A percentile compares a stretch with the other conserved stretches of the same genome.
Conservation (phyloP, 1,140 invertebrate species). For the Tetranychus urticae region DNA sequence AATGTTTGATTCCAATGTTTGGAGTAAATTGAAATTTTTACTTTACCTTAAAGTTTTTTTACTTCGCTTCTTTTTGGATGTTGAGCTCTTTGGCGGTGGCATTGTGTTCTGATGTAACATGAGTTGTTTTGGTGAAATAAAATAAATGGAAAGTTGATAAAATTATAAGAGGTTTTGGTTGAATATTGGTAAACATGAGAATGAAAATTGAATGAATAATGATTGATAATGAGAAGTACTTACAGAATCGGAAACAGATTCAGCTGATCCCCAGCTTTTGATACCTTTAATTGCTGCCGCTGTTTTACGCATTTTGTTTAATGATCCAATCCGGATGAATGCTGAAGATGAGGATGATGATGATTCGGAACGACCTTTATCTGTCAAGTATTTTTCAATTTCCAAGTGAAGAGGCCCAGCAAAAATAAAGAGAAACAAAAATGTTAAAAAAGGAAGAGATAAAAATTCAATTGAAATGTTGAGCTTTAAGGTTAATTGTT, state of each 20-base stretch:
- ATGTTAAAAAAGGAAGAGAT: neutral
- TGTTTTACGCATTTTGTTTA: neutral
- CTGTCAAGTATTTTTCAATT: neutral
- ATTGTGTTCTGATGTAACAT: neutral
- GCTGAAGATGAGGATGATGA: neutral
- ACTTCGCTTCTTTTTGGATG: neutral
- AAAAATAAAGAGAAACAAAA: neutral
- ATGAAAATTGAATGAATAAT: neutral
- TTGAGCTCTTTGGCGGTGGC: neutral
- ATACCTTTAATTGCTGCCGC: neutral
- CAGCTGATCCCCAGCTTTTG: conserved; percentile 1
- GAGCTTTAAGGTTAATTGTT: no score
- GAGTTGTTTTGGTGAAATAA: neutral
- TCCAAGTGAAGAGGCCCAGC: neutral
- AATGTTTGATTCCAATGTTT: no score
- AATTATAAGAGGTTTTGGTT: no score
- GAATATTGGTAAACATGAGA: neutral
- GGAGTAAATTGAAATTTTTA: no score
- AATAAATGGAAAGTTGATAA: neutral
- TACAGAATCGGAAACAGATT: neutral
- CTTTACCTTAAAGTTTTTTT: no score
- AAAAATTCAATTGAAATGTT: no score
- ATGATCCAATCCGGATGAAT: neutral
- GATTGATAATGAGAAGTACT: neutral
- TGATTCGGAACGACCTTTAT: neutral